phyloP scores from a whole-genome alignment of 2,113 vertebrate species.

The Chiloscyllium plagiosum region DNA sequence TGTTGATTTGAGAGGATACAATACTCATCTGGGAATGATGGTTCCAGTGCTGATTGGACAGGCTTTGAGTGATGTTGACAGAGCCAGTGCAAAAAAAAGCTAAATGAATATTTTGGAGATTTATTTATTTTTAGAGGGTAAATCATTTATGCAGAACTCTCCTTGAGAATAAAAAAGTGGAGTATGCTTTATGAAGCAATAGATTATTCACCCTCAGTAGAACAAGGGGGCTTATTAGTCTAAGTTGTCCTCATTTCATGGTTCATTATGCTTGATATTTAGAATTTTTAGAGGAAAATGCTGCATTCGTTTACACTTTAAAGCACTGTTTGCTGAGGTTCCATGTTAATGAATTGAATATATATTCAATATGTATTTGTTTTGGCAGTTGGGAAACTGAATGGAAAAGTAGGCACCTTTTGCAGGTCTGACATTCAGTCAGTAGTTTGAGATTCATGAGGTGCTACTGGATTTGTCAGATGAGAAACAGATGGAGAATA shows the following conservation, averaged over 20 bases:
- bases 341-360: neutral
- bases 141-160: neutral
- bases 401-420: neutral
- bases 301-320: neutral
- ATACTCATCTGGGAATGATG: neutral
- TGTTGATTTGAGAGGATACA: neutral
- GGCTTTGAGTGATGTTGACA: neutral
- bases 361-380: neutral
- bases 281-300: neutral
- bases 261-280: neutral
- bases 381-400: neutral
- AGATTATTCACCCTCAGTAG: neutral
- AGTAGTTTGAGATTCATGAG: neutral
- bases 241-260: neutral
- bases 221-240: neutral
- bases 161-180: neutral
- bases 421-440: neutral
- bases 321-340: neutral
- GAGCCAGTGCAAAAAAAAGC: neutral
- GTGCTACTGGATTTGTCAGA: neutral
- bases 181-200: neutral
- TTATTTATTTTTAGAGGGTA: neutral
- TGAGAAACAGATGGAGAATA: neutral
- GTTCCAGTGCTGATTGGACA: neutral
- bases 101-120: neutral